Conservation (phyloP, 2,797 vertebrate species). For the Triplophysa bombifrons region DNA sequence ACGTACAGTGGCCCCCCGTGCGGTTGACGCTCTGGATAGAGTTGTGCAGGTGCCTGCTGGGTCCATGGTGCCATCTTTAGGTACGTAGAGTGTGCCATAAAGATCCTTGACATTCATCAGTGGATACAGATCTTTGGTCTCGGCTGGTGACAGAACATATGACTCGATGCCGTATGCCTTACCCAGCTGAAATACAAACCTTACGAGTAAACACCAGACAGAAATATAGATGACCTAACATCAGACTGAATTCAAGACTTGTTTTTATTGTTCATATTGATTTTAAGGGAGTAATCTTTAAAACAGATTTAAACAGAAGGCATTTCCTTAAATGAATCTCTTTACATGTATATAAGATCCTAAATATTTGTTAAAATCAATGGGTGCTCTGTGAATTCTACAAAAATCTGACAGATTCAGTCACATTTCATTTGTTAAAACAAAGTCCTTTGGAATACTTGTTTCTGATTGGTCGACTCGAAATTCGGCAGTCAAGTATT, state of each 20-base stretch:
- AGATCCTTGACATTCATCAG: slow-evolving; percentile 93
- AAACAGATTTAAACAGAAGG: too few species aligned
- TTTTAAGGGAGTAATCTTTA: neutral
- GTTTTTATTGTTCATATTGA: neutral
- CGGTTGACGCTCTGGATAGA: slow-evolving; percentile 84
- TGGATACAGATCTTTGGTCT: slow-evolving; percentile 94
- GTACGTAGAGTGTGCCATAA: slow-evolving; percentile 92
- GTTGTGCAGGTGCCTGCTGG: slow-evolving; percentile 92
- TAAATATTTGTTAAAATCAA: too few species aligned
- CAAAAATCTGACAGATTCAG: too few species aligned
- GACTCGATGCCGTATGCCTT: slow-evolving; percentile 95
- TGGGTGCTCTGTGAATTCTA: too few species aligned
- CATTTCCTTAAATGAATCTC: too few species aligned
- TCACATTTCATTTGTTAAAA: too few species aligned
- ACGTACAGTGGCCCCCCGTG: slow-evolving; percentile 86
- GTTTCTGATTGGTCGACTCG: neutral
- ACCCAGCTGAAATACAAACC: slow-evolving; percentile 74
- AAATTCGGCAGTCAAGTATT: neutral
- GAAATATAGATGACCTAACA: neutral
- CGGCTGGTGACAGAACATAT: slow-evolving; percentile 86
- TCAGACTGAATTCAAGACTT: neutral
- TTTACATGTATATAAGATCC: too few species aligned
- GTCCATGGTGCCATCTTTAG: slow-evolving; percentile 95
- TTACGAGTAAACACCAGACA: neutral
- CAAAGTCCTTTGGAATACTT: neutral